A percentile compares a stretch with the other conserved stretches of the same genome.
Evolutionary conservation across 2,888 invertebrate genomes (phyloP).

Genomic region (Corbicula japonica): DNA sequence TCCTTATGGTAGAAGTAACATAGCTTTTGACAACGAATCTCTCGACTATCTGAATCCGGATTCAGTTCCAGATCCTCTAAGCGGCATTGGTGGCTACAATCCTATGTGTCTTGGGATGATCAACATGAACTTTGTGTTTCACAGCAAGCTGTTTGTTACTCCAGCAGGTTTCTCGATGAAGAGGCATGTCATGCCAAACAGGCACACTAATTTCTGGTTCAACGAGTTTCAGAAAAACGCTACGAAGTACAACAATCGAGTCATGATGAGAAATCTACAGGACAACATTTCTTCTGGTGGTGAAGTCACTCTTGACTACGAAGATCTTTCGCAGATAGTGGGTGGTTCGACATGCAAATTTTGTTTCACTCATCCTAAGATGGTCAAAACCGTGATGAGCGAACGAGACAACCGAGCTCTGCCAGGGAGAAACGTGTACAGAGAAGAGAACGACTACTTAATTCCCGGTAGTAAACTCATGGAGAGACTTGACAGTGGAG

Average conservation of each 20-base stretch:
- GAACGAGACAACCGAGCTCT: slow-evolving; percentile 11
- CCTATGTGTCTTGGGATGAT: slow-evolving; percentile 16
- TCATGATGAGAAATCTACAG: slow-evolving; percentile 20
- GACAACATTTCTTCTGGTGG: neutral
- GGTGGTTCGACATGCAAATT: slow-evolving; percentile 28
- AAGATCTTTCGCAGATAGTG: slow-evolving; percentile 11
- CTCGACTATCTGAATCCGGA: slow-evolving; percentile 24
- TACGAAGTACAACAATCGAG: slow-evolving; percentile 9
- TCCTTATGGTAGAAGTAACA: slow-evolving; percentile 28
- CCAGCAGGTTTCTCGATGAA: slow-evolving; percentile 18
- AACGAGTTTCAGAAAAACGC: slow-evolving; percentile 27
- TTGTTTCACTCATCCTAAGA: slow-evolving; percentile 20
- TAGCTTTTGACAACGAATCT: slow-evolving; percentile 14
- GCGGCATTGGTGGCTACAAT: slow-evolving; percentile 13
- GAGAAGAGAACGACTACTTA: slow-evolving; percentile 10
- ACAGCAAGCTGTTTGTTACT: slow-evolving; percentile 7
- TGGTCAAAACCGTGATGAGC: slow-evolving; percentile 20
- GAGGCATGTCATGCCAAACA: slow-evolving; percentile 18
- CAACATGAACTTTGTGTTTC: slow-evolving; percentile 30
- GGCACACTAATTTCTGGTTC: slow-evolving; percentile 19
- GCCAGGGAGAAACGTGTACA: slow-evolving; percentile 20
- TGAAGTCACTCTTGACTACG: slow-evolving; percentile 4
- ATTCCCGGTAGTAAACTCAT: slow-evolving; percentile 23
- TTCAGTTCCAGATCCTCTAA: slow-evolving; percentile 7
- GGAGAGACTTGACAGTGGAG: slow-evolving; percentile 10